Conservation (phyloP, 2,797 vertebrate genomes). For the Phyllotis vaccarum region DNA sequence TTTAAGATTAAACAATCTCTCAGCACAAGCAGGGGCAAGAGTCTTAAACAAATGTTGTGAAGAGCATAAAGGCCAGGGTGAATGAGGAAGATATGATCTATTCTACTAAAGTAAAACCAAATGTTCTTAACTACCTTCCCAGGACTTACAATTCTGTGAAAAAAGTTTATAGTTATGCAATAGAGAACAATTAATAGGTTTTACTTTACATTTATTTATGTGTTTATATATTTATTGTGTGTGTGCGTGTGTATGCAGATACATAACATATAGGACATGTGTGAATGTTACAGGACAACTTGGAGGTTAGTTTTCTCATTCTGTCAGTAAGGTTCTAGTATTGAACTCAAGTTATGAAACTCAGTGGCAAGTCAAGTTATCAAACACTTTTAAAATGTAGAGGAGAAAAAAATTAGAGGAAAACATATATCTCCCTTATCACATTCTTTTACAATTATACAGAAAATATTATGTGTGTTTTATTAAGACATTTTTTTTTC, state of each 20-base stretch:
- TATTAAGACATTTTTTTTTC: neutral
- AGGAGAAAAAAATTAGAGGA: neutral
- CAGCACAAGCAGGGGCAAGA: neutral
- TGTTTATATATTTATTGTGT: neutral
- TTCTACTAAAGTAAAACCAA: neutral
- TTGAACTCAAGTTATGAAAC: neutral
- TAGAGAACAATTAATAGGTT: neutral
- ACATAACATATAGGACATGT: neutral
- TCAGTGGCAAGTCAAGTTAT: neutral
- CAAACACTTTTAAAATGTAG: conserved; percentile 9
- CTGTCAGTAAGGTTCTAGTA: neutral
- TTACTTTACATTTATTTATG: neutral
- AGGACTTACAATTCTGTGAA: conserved; percentile 9
- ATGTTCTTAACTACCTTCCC: neutral
- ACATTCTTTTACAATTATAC: neutral
- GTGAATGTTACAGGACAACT: neutral
- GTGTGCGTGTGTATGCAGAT: neutral
- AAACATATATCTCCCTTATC: neutral
- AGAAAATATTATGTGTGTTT: neutral
- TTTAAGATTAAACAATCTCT: neutral
- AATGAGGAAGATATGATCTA: neutral
- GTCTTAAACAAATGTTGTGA: neutral
- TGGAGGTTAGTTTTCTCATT: neutral
- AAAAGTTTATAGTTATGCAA: neutral
- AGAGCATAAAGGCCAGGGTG: neutral